Conservation (phyloP, 1,140 invertebrate genomes). For the Ctenoplectra terminalis region DNA sequence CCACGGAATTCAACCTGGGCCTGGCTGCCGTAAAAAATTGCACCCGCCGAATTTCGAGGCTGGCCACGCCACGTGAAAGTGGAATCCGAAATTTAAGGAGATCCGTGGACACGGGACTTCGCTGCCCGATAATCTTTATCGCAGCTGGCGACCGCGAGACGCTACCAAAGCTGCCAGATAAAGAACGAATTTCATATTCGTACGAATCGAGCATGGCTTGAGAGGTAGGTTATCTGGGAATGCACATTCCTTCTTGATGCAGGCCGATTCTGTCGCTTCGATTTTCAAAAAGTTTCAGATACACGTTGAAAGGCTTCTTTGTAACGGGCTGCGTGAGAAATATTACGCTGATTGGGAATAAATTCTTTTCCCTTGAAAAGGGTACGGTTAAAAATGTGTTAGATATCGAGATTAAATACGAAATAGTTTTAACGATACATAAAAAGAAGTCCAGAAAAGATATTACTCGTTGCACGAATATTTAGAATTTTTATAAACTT, state of each 20-base stretch:
- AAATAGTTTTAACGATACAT: no score
- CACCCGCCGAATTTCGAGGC: slow-evolving; percentile 24
- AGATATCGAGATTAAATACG: no score
- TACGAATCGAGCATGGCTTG: background rate
- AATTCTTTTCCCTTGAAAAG: no score
- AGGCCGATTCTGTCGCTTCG: background rate
- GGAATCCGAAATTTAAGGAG: slow-evolving; percentile 34
- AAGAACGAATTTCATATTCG: background rate
- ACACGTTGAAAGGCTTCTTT: background rate
- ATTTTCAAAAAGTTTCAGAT: background rate
- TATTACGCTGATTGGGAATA: no score
- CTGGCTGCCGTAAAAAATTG: slow-evolving; percentile 29
- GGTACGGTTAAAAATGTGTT: no score
- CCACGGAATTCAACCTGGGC: slow-evolving; percentile 22
- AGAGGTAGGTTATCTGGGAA: background rate
- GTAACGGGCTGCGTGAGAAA: no score
- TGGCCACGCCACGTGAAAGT: slow-evolving; percentile 33
- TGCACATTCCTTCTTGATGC: background rate
- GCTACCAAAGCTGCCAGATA: background rate
- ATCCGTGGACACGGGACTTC: background rate
- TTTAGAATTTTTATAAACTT: no score
- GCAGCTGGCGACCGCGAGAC: background rate
- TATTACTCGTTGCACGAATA: no score
- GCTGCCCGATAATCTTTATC: slow-evolving; percentile 20
- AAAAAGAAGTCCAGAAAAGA: no score